phyloP scores from a whole-genome alignment of 1,140 invertebrate species.

The Caerostris extrusa region DNA sequence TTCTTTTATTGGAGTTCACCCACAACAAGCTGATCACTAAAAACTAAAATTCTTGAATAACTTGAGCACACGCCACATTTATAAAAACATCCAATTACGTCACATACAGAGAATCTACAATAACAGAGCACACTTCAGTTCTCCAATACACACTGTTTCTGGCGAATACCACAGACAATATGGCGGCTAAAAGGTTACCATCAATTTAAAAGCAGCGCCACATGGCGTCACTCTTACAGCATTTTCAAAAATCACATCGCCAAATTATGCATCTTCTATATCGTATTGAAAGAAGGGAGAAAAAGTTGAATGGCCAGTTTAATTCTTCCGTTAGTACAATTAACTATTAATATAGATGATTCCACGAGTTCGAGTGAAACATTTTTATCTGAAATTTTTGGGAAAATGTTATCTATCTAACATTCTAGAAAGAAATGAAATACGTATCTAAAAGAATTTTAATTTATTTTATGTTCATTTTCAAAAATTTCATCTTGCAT shows the following conservation, averaged over 20 bases:
- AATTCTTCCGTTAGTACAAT: too few relatives aligned
- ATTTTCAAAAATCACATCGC: background rate
- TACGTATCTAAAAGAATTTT: too few relatives aligned
- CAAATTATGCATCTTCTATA: background rate
- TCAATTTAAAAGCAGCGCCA: constrained; percentile 60
- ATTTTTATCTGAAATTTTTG: too few relatives aligned
- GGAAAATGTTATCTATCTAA: too few relatives aligned
- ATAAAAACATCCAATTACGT: constrained; percentile 68
- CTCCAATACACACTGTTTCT: constrained; percentile 10
- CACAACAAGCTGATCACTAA: constrained; percentile 29
- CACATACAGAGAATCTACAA: constrained; percentile 55
- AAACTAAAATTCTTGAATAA: background rate
- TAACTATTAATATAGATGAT: too few relatives aligned
- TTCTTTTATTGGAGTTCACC: background rate
- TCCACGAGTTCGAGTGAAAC: too few relatives aligned
- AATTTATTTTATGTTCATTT: too few relatives aligned
- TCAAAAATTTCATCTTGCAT: too few relatives aligned
- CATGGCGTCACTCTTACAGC: constrained; percentile 17
- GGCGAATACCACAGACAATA: constrained; percentile 68
- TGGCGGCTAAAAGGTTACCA: constrained; percentile 76
- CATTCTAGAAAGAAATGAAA: too few relatives aligned
- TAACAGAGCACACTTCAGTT: background rate
- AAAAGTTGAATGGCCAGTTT: background rate
- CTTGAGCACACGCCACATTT: constrained; percentile 39
- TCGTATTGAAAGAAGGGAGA: background rate